Evolutionary conservation across 1,140 invertebrate species (phyloP).

Genomic region (Lamellibrachia luymesi): DNA sequence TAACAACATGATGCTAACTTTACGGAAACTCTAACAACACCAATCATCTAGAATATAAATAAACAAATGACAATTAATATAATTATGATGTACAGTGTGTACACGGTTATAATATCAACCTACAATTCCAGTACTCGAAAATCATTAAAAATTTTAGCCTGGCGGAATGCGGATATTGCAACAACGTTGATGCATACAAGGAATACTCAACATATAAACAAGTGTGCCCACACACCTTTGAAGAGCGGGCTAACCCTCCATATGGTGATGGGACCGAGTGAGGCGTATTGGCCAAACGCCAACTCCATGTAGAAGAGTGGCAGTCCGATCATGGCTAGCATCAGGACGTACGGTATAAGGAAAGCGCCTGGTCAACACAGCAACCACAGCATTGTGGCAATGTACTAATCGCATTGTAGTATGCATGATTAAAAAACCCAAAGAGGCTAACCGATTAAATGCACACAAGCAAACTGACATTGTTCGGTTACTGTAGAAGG

Average conservation of each 20-base stretch:
- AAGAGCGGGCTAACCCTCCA: conserved; percentile 93
- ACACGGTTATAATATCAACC: neutral
- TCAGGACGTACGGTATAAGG: conserved; percentile 55
- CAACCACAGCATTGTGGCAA: neutral
- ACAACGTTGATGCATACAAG: neutral
- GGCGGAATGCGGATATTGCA: neutral
- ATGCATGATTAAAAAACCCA: neutral
- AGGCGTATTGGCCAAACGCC: conserved; percentile 57
- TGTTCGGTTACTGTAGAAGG: no score
- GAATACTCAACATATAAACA: neutral
- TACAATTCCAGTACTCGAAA: neutral
- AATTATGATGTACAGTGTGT: neutral
- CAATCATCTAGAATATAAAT: neutral
- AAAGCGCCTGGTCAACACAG: conserved; percentile 46
- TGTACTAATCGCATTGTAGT: neutral
- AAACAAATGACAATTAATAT: neutral
- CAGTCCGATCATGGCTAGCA: conserved; percentile 55
- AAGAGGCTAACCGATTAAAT: no score
- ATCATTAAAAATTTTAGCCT: neutral
- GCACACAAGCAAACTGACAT: no score
- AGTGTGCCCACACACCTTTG: conserved; percentile 70
- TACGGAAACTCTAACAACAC: neutral
- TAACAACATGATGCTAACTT: neutral
- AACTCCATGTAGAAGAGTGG: conserved; percentile 61
- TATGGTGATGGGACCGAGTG: conserved; percentile 54